Evolutionary conservation across 1,140 invertebrate species (phyloP).

Genomic region (Trypoxylus dichotomus): DNA sequence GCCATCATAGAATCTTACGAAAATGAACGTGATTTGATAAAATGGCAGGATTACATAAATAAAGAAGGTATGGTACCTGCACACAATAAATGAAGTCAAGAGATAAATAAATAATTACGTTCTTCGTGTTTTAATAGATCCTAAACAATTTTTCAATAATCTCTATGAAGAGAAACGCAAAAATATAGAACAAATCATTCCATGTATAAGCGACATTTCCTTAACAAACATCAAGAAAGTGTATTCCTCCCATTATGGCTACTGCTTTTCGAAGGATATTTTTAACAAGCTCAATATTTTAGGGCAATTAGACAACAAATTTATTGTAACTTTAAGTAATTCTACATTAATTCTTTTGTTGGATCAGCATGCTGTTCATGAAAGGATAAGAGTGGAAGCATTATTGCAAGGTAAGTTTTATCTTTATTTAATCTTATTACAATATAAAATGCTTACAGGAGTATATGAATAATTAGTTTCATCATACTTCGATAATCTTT

Average conservation of each 20-base stretch:
- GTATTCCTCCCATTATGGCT: neutral
- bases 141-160: conserved; percentile 45
- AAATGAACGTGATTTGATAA: conserved; percentile 47
- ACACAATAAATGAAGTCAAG: neutral
- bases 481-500: no score
- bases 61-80: conserved; percentile 40
- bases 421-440: no score
- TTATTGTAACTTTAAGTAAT: conserved; percentile 59
- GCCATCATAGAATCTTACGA: conserved; percentile 44
- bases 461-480: no score
- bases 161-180: conserved; percentile 46
- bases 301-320: conserved; percentile 69
- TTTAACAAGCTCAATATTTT: conserved; percentile 57
- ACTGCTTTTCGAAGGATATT: conserved; percentile 41
- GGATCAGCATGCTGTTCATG: conserved; percentile 79
- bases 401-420: conserved; percentile 53
- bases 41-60: conserved; percentile 50
- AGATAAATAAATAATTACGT: neutral
- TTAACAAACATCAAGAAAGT: conserved; percentile 28
- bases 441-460: no score
- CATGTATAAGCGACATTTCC: conserved; percentile 28
- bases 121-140: conserved; percentile 38
- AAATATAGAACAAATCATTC: conserved; percentile 39
- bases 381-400: conserved; percentile 67
- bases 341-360: conserved; percentile 61